These are phyloP conservation scores for Orthonyx spaldingii DNA, from an alignment of 2,113 vertebrate genomes.

Conservation along the genomic window DNA sequence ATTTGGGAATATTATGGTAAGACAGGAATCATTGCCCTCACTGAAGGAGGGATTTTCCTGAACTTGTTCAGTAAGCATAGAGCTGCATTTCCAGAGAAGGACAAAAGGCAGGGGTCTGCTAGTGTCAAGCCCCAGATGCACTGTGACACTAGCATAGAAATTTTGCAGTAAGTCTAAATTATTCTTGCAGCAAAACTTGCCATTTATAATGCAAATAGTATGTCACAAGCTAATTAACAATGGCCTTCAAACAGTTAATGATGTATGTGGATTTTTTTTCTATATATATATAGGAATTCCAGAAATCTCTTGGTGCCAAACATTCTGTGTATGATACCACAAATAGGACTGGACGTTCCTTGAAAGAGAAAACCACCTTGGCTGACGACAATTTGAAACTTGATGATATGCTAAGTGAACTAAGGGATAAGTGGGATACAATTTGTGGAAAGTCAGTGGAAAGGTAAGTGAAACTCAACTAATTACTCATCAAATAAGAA, in stretches of 20 bases:
- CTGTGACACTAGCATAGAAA: background rate
- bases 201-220: background rate
- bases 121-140: background rate
- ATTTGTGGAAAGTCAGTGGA: slow-evolving; percentile 97
- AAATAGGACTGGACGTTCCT: slow-evolving; percentile 85
- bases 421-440: slow-evolving; percentile 97
- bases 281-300: slow-evolving; percentile 84
- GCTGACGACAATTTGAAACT: slow-evolving; percentile 93
- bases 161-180: background rate
- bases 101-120: background rate
- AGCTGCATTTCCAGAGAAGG: background rate
- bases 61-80: background rate
- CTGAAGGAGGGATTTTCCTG: background rate
- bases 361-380: slow-evolving; percentile 93
- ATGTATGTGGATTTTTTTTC: background rate
- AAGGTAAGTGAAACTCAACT: slow-evolving; percentile 73
- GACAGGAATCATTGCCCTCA: background rate
- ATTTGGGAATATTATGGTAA: background rate
- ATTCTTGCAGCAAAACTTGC: background rate
- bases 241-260: background rate
- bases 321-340: slow-evolving; percentile 97
- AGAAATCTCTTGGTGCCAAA: slow-evolving; percentile 92
- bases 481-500: background rate
- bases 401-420: slow-evolving; percentile 93
- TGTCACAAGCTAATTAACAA: background rate